Percentiles rank a stretch among this genome's conserved stretches.
phyloP scores from a whole-genome alignment of 2,113 vertebrate genomes.

The Apistogramma diplotaenia region DNA sequence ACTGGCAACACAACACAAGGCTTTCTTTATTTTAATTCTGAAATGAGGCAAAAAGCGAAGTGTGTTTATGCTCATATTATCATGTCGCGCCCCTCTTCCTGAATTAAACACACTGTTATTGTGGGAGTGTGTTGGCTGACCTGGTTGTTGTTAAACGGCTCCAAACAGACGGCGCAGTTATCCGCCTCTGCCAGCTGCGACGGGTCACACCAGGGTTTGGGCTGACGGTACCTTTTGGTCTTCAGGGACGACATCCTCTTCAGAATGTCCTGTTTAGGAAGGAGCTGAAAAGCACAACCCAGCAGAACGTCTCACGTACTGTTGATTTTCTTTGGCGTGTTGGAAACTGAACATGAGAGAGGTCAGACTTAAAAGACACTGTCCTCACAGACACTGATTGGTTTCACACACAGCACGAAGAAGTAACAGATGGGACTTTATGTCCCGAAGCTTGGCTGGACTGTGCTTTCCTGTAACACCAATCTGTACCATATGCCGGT shows the following conservation, averaged over 20 bases:
- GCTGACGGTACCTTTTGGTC: constrained; percentile 82
- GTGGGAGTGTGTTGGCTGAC: constrained; percentile 42
- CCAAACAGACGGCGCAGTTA: constrained; percentile 90
- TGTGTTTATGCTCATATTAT: not conserved
- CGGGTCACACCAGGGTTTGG: constrained; percentile 64
- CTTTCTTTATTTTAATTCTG: not conserved
- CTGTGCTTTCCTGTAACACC: too few species aligned
- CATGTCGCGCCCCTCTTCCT: not conserved
- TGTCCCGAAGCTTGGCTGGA: too few species aligned
- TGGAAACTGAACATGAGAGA: not conserved
- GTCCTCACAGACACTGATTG: not conserved
- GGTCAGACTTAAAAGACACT: not conserved
- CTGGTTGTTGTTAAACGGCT: constrained; percentile 91
- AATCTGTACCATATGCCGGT: too few species aligned
- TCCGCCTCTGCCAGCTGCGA: constrained; percentile 73
- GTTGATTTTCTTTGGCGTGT: not conserved
- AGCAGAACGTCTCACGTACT: not conserved
- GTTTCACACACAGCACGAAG: too few species aligned
- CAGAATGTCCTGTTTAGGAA: constrained; percentile 84
- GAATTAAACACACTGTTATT: not conserved
- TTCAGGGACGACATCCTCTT: constrained; percentile 81
- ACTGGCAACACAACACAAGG: constrained; percentile 60
- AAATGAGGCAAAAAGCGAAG: not conserved
- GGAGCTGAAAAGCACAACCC: constrained; percentile 65
- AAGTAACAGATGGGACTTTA: too few species aligned